A percentile compares a stretch with the other conserved stretches of the same genome.
These are phyloP conservation scores for Chloroceryle aenea DNA, from an alignment of 2,113 vertebrate genomes.

Conservation along the genomic window DNA sequence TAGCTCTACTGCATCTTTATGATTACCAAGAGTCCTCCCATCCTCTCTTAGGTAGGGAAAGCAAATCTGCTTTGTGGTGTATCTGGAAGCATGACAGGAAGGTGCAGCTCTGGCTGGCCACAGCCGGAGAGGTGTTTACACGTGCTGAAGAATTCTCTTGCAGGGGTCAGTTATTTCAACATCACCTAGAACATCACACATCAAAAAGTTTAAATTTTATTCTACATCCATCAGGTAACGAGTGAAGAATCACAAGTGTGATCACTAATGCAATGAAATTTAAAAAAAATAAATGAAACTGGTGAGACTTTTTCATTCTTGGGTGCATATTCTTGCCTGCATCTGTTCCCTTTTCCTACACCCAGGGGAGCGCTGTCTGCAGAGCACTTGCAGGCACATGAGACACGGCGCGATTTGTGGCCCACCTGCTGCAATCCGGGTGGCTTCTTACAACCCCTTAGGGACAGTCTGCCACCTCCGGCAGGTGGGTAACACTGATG, in stretches of 20 bases:
- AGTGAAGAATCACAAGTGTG: not conserved
- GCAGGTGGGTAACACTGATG: fast-evolving
- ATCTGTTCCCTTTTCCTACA: fast-evolving
- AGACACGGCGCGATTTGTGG: fast-evolving
- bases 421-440: not conserved
- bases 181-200: not conserved
- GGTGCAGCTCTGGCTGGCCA: not conserved
- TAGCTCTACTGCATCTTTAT: fast-evolving
- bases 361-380: fast-evolving
- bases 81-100: not conserved
- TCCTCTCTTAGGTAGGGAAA: not conserved
- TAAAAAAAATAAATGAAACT: not conserved
- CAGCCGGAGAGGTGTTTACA: not conserved
- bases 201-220: not conserved
- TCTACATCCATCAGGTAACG: not conserved
- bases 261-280: no score
- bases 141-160: not conserved
- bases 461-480: no score
- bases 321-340: no score
- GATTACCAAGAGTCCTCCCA: fast-evolving
- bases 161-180: not conserved
- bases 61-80: not conserved
- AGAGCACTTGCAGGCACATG: not conserved
- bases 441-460: not conserved
- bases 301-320: not conserved